Percentiles rank a stretch among this genome's conserved stretches.
Conservation (phyloP, 1,140 invertebrate species). For the Hormaphis cornu region DNA sequence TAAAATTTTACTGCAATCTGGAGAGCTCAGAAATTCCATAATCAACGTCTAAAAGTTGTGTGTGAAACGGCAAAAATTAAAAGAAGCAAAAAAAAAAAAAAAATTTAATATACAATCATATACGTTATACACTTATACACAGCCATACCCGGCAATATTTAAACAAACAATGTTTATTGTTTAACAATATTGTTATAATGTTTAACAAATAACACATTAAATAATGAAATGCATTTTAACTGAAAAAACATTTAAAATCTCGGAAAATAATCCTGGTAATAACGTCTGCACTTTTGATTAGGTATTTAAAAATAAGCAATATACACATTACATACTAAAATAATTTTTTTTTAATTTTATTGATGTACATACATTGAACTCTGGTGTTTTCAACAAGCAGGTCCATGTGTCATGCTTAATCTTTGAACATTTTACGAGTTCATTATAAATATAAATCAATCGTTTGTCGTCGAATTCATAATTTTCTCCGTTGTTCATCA, state of each 20-base stretch:
- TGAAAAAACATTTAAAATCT: no score
- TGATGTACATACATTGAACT: conserved; percentile 47
- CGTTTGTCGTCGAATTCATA: conserved; percentile 51
- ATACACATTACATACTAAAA: no score
- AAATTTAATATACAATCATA: not conserved
- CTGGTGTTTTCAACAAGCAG: conserved; percentile 68
- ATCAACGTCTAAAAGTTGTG: not conserved
- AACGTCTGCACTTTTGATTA: not conserved
- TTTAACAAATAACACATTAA: no score
- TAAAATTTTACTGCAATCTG: not conserved
- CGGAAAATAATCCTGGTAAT: no score
- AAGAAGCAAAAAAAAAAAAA: not conserved
- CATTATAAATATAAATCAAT: conserved; percentile 71
- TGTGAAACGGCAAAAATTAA: no score
- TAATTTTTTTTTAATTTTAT: no score
- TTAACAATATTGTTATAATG: no score
- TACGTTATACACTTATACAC: no score
- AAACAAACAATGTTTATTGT: not conserved
- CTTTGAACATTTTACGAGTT: conserved; percentile 76
- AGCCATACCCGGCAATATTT: no score
- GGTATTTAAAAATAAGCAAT: not conserved
- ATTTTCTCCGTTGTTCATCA: not conserved
- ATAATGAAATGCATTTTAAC: no score
- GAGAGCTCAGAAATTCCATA: not conserved
- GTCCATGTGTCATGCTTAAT: conserved; percentile 88